Evolutionary conservation across 2,797 vertebrate species (phyloP), one percentile per base, ranked within the genome.

Genomic region (Strix occidentalis): DNA sequence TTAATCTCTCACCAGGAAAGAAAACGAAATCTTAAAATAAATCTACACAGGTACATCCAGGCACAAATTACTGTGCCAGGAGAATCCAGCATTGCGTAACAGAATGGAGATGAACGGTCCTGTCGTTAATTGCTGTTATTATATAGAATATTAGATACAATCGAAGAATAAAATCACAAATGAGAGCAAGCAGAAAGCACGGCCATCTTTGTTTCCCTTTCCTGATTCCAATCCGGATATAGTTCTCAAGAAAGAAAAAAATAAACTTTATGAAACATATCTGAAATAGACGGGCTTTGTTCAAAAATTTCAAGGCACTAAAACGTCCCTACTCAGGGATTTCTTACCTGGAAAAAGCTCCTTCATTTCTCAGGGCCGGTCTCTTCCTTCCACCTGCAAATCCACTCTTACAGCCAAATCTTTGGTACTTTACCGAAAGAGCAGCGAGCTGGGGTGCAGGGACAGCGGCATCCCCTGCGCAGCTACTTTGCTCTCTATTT

Each of bases 331-430:
- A 12, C 2, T 60, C 8, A 41, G 7, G 5, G 10, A 25, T 64
- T 85, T 46, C 94, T 94, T 95, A 96, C 95, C 95, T 92, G 75
- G 21, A 50, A 66, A 75, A 87, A 45, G 1, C 2, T 39, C 53
- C 13, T 76, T 43, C 16, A 2, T 77, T 94, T 92, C 29, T 71
- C 37, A 39, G n/a, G 37, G 48, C 4, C 23, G 6, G 1, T 50
- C 15, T 75, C 17, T 46, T 29, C 25, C 41, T 23, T 94, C 23
- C 11, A 25, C 37, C 41, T 29, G 11, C 48, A 64, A 70, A 66
- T 39, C 17, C 45, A 5, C 29, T 31, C 9, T 41, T 6, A 16
- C 6, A 43, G 28, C 5, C 78, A 31, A 28, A 10, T 7, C 29
- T 81, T 33, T n/a, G 16, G 1, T 19, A 0, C 2, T 35, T 46